These are phyloP conservation scores for Cryptomyrus ogoouensis DNA, from an alignment of 2,113 vertebrate genomes.

Conservation along the genomic window DNA sequence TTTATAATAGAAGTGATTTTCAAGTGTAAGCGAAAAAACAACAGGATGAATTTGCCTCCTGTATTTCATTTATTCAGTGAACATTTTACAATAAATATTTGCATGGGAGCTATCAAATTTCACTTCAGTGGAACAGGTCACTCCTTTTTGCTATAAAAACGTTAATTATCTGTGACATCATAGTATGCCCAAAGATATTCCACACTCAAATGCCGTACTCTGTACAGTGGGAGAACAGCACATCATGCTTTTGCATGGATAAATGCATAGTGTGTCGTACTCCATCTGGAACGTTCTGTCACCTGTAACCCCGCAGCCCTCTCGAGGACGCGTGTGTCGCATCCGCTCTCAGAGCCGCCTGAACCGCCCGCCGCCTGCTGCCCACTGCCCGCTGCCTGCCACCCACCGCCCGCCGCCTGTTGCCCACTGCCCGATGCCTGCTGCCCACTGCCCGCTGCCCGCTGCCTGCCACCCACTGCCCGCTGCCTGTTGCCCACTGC, in stretches of 20 bases:
- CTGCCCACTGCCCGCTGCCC: too few relatives aligned
- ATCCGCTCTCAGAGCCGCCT: not conserved
- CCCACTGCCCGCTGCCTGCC: too few relatives aligned
- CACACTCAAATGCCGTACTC: not conserved
- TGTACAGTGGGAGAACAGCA: not conserved
- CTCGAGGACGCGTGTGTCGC: not conserved
- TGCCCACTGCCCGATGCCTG: too few relatives aligned
- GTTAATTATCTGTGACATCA: not conserved
- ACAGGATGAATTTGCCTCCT: not conserved
- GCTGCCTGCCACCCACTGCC: too few relatives aligned
- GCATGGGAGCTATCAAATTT: not conserved
- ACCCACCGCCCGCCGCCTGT: too few relatives aligned
- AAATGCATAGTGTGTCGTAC: not conserved
- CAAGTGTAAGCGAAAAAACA: not conserved
- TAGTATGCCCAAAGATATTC: not conserved
- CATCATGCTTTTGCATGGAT: not conserved
- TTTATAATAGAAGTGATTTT: not conserved
- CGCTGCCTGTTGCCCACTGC: too few relatives aligned
- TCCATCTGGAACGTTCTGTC: not conserved
- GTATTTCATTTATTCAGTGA: too few relatives aligned
- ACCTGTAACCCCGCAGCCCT: not conserved
- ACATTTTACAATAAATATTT: too few relatives aligned
- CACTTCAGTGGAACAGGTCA: not conserved
- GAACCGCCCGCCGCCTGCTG: too few relatives aligned
- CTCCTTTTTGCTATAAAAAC: not conserved